Conservation (phyloP, 2,113 vertebrate species). For the Megatriorchis doriae region DNA sequence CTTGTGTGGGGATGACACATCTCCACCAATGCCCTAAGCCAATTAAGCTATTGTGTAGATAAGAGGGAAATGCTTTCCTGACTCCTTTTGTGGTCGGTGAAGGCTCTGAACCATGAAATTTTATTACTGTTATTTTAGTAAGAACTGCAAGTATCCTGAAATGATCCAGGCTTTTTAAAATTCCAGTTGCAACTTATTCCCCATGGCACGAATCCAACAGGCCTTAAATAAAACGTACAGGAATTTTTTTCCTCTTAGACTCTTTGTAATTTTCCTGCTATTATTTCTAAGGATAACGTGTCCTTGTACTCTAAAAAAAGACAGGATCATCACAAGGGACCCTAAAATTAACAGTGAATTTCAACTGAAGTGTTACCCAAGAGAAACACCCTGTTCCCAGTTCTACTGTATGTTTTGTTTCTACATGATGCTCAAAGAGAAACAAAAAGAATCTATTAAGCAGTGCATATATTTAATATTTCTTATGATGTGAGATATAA, state of each 20-base stretch:
- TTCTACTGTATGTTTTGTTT: conserved; percentile 45
- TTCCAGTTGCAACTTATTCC: neutral
- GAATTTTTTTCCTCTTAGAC: neutral
- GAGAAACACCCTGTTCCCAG: conserved; percentile 14
- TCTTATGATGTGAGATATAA: neutral
- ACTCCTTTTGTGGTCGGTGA: neutral
- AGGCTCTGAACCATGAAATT: conserved; percentile 2
- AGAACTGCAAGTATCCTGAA: conserved; percentile 10
- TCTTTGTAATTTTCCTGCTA: neutral
- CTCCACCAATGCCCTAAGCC: neutral
- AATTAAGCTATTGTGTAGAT: neutral
- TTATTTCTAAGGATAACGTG: conserved; percentile 35
- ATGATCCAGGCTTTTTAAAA: conserved; percentile 34
- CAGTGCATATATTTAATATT: neutral
- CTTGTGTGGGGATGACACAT: neutral
- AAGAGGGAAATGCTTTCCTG: neutral
- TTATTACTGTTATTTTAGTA: conserved; percentile 8
- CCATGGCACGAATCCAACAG: neutral
- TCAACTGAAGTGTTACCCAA: neutral
- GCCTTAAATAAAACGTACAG: neutral
- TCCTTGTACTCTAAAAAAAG: conserved; percentile 31
- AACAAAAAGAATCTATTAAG: neutral
- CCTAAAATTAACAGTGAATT: conserved; percentile 2
- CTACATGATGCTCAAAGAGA: neutral
- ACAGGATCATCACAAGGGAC: neutral